Conservation (phyloP, 2,797 vertebrate genomes). For the Eospalax fontanierii region DNA sequence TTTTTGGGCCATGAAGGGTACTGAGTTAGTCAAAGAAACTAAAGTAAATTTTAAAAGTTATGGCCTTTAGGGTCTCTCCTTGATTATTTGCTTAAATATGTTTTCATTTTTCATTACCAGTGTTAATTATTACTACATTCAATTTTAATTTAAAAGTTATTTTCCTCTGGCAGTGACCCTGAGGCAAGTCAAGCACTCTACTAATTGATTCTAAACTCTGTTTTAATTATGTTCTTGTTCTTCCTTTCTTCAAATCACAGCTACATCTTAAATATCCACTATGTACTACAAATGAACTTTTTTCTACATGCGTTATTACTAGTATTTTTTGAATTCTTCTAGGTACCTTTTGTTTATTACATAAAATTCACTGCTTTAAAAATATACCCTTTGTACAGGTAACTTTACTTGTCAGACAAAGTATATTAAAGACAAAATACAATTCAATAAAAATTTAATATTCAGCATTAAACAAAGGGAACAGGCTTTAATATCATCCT, state of each 20-base stretch:
- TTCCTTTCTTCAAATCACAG: constrained; percentile 37
- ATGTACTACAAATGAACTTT: neutral
- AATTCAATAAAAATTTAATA: neutral
- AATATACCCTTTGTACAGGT: neutral
- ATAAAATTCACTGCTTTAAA: neutral
- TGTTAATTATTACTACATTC: constrained; percentile 43
- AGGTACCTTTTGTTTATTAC: neutral
- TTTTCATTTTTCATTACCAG: constrained; percentile 39
- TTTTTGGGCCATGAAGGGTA: neutral
- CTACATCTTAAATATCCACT: constrained; percentile 40
- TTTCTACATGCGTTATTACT: neutral
- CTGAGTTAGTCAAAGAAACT: neutral
- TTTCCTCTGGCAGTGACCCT: constrained; percentile 32
- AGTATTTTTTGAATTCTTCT: neutral
- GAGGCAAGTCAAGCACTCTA: neutral
- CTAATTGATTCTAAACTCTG: constrained; percentile 59
- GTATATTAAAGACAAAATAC: constrained; percentile 19
- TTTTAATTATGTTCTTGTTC: constrained; percentile 51
- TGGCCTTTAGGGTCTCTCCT: neutral
- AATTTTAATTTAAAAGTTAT: constrained; percentile 69
- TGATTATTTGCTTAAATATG: constrained; percentile 32
- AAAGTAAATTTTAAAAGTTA: neutral
- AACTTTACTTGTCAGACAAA: neutral
- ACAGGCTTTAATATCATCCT: neutral
- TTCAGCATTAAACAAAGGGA: neutral